Evolutionary conservation across 2,888 invertebrate species (phyloP), one percentile per base, ranked within the genome.

Genomic region (Acanthosepion esculentum): DNA sequence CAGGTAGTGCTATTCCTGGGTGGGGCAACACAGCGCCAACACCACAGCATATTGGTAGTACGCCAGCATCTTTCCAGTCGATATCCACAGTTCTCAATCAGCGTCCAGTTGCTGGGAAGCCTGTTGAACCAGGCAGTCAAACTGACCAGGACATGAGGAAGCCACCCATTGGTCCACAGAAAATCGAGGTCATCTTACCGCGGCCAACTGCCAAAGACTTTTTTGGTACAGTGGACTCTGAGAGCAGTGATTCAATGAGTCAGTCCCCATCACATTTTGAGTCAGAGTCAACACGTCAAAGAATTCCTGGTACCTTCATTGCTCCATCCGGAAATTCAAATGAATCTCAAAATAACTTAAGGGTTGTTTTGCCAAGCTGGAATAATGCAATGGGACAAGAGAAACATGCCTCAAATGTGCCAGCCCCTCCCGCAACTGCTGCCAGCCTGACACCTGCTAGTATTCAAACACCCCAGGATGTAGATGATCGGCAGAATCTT

Each of bases 131-230:
- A 18, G 50, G 50, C 8, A 93, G 29, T 26, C 93, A 48, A 50
- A 53, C 26, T n/a, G 93, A 93, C 93, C 93, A 93, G 48, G 93
- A 93, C 20, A 93, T 93, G 93, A 93, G 93, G 48, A 93, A 93
- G 20, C 93, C n/a, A 53, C n/a, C 93, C 48, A n/a, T 48, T 29
- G n/a, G 18, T n/a, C 50, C 93, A n/a, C 93, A 48, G 18, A 93
- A 93, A 93, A 93, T 93, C 20, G 93, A 93, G n/a, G 93, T 93
- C 50, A 93, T 93, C n/a, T 53, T 93, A n/a, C 93, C 93, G 29
- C 93, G 93, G n/a, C 93, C 93, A 5, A 93, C 93, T 5, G 93
- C 93, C 48, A 93, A 93, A 93, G 93, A 93, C 93, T 93, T 93
- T 93, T 93, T 93, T 93, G 93, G 93, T 20, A 48, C 48, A 18